Evolutionary conservation across 2,888 invertebrate genomes (phyloP), one percentile per base, ranked within the genome.

Genomic region (Orchesellides sinensis): DNA sequence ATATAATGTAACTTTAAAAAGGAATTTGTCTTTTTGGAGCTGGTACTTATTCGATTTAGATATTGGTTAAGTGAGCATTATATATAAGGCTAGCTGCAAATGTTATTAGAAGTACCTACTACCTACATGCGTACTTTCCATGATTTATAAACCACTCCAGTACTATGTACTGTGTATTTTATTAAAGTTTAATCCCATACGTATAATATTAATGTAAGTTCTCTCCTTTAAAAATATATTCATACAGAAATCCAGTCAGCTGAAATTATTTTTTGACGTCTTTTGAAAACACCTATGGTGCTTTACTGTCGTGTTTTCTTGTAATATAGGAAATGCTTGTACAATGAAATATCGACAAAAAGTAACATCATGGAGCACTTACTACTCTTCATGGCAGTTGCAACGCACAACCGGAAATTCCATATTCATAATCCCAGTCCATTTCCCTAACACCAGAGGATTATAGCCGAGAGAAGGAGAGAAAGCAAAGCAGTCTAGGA

Each of bases 381-480:
- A 19, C n/a, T 47, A 47, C n/a, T n/a, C n/a, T n/a, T n/a, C 4
- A 49, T 19, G 49, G 49, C 17, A 17, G 49, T 21, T 12, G 23
- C 8, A 8, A n/a, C 17, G 29, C 17, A 29, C n/a, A 8, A 59
- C 56, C 27, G 59, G 59, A 59, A 59, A 59, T 59, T 59, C 59
- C 59, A 59, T 59, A 59, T 59, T 59, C 59, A 59, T 59, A 59
- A 59, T 54, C 23, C 54, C 2, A 12, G 54, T 17, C 5, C 59
- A 59, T 27, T 59, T 59, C 59, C 59, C 17, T n/a, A n/a, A 52
- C 47, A n/a, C 3, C 47, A 21, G n/a, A n/a, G n/a, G n/a, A n/a
- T n/a, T n/a, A n/a, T n/a, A n/a, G n/a, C n/a, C n/a, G n/a, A n/a
- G n/a, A n/a, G n/a, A n/a, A n/a, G n/a, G n/a, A n/a, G n/a, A n/a